Percentiles rank a stretch among this genome's conserved stretches.
phyloP scores from a whole-genome alignment of 2,888 invertebrate species.

The Cataglyphis cursor region DNA sequence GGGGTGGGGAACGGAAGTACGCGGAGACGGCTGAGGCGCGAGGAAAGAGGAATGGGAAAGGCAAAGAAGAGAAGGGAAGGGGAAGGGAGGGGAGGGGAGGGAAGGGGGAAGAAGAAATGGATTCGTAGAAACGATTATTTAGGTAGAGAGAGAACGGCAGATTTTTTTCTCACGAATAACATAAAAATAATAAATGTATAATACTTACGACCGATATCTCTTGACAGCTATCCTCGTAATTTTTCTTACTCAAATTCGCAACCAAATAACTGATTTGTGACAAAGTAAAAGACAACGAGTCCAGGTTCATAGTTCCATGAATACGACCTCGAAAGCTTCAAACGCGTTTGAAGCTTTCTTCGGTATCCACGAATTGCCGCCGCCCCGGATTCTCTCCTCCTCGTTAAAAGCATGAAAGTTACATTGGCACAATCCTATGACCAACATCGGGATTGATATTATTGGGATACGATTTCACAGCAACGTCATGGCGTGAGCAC shows the following conservation, averaged over 20 bases:
- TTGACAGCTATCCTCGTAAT: slow-evolving; percentile 95
- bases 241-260: slow-evolving; percentile 98
- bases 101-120: background rate
- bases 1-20: background rate
- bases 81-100: too few relatives aligned
- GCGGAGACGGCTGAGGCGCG: background rate
- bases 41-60: background rate
- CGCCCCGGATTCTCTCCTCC: slow-evolving; percentile 85
- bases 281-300: slow-evolving; percentile 99
- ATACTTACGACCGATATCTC: slow-evolving; percentile 95
- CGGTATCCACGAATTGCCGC: slow-evolving; percentile 91
- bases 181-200: background rate
- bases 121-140: background rate
- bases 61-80: too few relatives aligned
- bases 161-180: background rate
- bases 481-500: slow-evolving; percentile 85
- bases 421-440: slow-evolving; percentile 87
- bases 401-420: slow-evolving; percentile 87
- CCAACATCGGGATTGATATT: slow-evolving; percentile 88
- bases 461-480: slow-evolving; percentile 83
- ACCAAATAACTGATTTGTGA: slow-evolving; percentile 99
- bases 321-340: slow-evolving; percentile 98
- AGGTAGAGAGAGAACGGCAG: background rate
- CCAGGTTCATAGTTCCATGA: slow-evolving; percentile 99
- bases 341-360: slow-evolving; percentile 97